Evolutionary conservation across 1,140 invertebrate genomes (phyloP).

Genomic region (Heliconius nattereri): DNA sequence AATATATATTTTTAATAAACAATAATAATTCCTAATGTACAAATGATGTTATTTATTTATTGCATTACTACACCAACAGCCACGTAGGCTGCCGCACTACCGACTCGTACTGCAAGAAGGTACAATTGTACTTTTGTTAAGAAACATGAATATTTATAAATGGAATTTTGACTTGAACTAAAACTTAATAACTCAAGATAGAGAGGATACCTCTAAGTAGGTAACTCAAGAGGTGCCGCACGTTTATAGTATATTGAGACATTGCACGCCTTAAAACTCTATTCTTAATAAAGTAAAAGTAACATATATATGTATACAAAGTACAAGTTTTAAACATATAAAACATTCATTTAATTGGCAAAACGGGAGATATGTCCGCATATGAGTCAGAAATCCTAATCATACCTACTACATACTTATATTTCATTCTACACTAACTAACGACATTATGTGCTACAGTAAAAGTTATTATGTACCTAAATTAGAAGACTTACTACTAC

Average conservation of each 20-base stretch:
- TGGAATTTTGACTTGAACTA: background rate
- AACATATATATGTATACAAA: background rate
- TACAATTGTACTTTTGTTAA: background rate
- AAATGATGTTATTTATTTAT: slow-evolving; percentile 22
- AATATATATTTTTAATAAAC: background rate
- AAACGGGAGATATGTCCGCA: slow-evolving; percentile 73
- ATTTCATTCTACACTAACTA: background rate
- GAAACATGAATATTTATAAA: background rate
- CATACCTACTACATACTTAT: background rate
- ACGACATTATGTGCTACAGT: background rate
- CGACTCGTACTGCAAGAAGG: too few species aligned
- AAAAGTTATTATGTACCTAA: slow-evolving; percentile 19
- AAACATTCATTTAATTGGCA: slow-evolving; percentile 66
- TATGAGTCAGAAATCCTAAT: slow-evolving; percentile 38
- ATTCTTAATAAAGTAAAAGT: background rate
- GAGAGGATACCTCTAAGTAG: too few species aligned
- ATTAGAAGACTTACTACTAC: background rate
- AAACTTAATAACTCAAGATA: too few species aligned
- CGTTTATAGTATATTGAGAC: too few species aligned
- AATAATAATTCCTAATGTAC: background rate
- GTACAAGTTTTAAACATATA: slow-evolving; percentile 24
- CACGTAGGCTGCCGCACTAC: too few species aligned
- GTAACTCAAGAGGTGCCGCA: too few species aligned
- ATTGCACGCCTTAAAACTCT: background rate
- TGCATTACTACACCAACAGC: slow-evolving; percentile 26